Base-by-base conservation (phyloP, 2,113 vertebrate genomes). In the Toxostoma redivivum region DNA sequence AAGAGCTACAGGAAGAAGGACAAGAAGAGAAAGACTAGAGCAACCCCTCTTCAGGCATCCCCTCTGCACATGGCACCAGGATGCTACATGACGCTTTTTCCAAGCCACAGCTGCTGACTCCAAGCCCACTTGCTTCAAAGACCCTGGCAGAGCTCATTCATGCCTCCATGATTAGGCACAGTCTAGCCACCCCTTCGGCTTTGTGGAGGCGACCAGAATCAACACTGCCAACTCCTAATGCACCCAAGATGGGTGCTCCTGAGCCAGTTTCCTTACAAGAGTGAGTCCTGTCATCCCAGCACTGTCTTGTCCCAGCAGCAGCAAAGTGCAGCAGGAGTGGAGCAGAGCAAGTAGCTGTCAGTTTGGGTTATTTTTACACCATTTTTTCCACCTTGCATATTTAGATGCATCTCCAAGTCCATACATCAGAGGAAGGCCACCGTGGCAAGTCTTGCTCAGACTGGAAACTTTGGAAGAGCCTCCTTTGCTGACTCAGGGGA, bases 291-390 rank as follows among this genome's bases (percentile, higher is more conserved):
- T 58, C 44, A 40, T 37, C 72, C 78, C 44, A 45, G 18, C 13
- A 22, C 57, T 5, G 4, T 13, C 50, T 15, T 22, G 19, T 90
- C 66, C 62, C 62, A 58, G 70, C 31, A 87, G 70, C 70, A 87
- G 54, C 4, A 73, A 30, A 0, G 6, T 17, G 12, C 48, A 35
- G n/a, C 4, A 1, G 30, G 53, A 76, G 13, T 3, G 0, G 7
- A 77, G 31, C 38, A 22, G 61, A 86, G 28, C 0, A 0, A 73
- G 30, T 12, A 74, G n/a, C 11, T 3, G 6, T 37, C 9, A 81
- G n/a, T 1, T n/a, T 40, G 20, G 8, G 61, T 56, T 50, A 58
- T 90, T 90, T 69, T 57, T n/a, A 51, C 11, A 42, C 11, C 11
- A 2, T 51, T 72, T 85, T 27, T 77, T 79, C 42, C 12, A 44